These are phyloP conservation scores for Pseudomyrmex sp. DNA, from an alignment of 1,140 invertebrate species.

Conservation along the genomic window DNA sequence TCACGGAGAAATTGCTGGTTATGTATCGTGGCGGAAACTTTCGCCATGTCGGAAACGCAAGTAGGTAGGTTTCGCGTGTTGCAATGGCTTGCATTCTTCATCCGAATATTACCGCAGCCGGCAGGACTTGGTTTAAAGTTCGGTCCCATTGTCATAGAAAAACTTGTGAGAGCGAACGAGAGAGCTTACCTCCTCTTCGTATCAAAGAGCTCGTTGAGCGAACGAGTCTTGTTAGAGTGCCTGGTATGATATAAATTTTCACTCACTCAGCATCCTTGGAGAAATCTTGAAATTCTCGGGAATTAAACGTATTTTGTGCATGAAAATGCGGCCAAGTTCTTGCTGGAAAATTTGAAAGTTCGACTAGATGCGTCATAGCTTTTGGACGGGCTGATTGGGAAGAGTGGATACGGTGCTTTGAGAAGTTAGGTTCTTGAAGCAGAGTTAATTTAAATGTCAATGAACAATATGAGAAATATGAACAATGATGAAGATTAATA, in stretches of 20 bases:
- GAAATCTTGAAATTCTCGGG: constrained; percentile 9
- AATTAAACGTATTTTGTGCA: constrained; percentile 35
- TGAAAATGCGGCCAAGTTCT: not conserved
- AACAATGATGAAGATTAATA: not conserved
- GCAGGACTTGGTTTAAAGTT: constrained; percentile 56
- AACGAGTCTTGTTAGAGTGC: constrained; percentile 42
- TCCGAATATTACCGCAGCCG: constrained; percentile 50
- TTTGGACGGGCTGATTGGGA: not conserved
- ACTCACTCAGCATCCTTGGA: constrained; percentile 24
- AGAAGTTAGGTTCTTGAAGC: not conserved
- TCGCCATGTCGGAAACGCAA: constrained; percentile 54
- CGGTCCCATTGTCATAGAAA: constrained; percentile 54
- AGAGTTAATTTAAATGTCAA: constrained; percentile 10
- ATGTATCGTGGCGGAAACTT: constrained; percentile 51
- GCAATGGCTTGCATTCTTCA: constrained; percentile 50
- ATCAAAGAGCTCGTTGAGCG: constrained; percentile 41
- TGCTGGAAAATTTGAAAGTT: constrained; percentile 21
- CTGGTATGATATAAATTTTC: constrained; percentile 48
- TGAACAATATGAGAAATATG: not conserved
- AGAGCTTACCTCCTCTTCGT: not conserved
- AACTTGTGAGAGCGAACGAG: constrained; percentile 45
- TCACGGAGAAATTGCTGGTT: constrained; percentile 54
- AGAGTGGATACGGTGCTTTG: not conserved
- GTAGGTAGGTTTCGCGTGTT: constrained; percentile 61
- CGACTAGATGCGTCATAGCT: not conserved